Percentiles rank a stretch among this genome's conserved stretches.
phyloP scores from a whole-genome alignment of 2,113 vertebrate species.

The Cettia cetti region DNA sequence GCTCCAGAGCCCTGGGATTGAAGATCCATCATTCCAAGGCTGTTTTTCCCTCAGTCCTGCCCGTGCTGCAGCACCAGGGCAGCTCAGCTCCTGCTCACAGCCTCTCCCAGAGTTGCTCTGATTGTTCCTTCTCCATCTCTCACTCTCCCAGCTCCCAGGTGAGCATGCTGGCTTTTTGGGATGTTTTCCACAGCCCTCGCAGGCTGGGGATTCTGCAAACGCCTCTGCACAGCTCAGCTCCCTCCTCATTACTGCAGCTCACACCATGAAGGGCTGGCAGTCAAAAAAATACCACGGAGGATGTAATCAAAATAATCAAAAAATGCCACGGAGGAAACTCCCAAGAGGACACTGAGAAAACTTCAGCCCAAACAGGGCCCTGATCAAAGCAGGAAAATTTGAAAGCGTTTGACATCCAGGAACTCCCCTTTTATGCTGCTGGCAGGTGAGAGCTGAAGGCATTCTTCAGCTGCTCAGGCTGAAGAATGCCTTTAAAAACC shows the following conservation, averaged over 20 bases:
- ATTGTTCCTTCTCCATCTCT: background rate
- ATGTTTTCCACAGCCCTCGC: rapidly evolving
- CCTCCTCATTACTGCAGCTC: background rate
- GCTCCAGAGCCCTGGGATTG: background rate
- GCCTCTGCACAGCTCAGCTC: background rate
- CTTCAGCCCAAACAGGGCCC: background rate
- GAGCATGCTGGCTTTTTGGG: too few relatives aligned
- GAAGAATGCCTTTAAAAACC: background rate
- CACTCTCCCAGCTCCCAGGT: background rate
- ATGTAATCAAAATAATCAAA: background rate
- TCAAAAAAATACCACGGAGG: rapidly evolving
- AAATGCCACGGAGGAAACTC: background rate
- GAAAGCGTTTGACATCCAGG: background rate
- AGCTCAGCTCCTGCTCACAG: background rate
- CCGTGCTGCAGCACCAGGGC: rapidly evolving
- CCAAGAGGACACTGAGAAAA: background rate
- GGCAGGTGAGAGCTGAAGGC: background rate
- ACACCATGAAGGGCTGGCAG: background rate
- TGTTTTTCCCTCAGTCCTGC: background rate
- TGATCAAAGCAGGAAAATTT: background rate
- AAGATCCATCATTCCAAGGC: rapidly evolving
- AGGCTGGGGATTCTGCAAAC: background rate
- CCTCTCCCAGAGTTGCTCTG: rapidly evolving
- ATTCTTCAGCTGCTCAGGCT: background rate
- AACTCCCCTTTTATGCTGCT: background rate